These are phyloP conservation scores for Drosophila littoralis DNA, from an alignment of 1,140 invertebrate species.

Conservation along the genomic window DNA sequence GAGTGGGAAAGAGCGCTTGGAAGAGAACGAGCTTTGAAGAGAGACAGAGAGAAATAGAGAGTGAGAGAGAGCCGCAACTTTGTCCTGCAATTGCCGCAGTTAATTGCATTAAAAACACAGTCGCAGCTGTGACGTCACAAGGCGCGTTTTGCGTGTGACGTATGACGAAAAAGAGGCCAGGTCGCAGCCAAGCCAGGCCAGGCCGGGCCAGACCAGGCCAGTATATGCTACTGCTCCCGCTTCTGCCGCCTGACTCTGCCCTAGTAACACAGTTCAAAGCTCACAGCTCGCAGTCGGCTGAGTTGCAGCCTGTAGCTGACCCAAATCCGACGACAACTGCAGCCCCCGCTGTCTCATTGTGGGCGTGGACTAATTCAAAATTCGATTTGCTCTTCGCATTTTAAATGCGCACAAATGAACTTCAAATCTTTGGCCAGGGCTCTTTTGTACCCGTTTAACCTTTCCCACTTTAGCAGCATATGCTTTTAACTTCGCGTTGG, in stretches of 20 bases:
- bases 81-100: conserved; percentile 31
- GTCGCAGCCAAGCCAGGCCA: conserved; percentile 4
- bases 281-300: conserved; percentile 13
- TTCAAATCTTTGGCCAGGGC: conserved; percentile 20
- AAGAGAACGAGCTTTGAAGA: conserved; percentile 24
- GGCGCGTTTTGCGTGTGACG: conserved; percentile 46
- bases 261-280: conserved; percentile 54
- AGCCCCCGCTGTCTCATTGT: conserved; percentile 7
- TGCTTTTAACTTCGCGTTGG: conserved; percentile 33
- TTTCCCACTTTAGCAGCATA: not conserved
- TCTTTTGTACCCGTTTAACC: not conserved
- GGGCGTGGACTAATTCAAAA: conserved; percentile 26
- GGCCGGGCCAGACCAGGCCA: conserved; percentile 1
- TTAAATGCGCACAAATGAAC: conserved; percentile 44
- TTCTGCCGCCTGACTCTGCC: conserved; percentile 32
- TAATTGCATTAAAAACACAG: conserved; percentile 55
- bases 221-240: not conserved
- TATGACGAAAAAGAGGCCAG: conserved; percentile 39
- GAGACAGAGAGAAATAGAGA: conserved; percentile 1
- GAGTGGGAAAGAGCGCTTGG: conserved; percentile 19
- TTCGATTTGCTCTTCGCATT: conserved; percentile 38
- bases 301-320: conserved; percentile 50
- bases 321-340: conserved; percentile 66
- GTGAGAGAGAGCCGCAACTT: conserved; percentile 8
- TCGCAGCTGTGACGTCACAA: conserved; percentile 63